Evolutionary conservation across 2,888 invertebrate species (phyloP).

Genomic region (Tridacna gigas): DNA sequence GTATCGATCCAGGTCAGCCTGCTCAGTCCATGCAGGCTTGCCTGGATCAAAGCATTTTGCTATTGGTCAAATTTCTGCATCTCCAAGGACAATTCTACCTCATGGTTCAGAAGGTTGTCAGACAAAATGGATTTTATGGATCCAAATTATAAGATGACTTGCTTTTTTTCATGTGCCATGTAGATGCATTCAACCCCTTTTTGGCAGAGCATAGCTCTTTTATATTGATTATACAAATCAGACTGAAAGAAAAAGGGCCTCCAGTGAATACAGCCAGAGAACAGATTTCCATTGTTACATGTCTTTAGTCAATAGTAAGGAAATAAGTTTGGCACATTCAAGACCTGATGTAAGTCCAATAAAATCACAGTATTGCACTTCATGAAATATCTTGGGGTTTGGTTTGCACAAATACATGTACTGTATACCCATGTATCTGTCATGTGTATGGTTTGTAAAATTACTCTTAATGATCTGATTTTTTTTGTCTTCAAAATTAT

Average conservation of each 20-base stretch:
- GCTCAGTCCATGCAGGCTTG: no score
- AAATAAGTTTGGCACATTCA: slow-evolving; percentile 3
- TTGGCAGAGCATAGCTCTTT: no score
- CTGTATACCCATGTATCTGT: background rate
- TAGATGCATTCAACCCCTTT: no score
- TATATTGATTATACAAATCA: background rate
- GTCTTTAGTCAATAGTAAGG: slow-evolving; percentile 14
- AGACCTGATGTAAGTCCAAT: slow-evolving; percentile 6
- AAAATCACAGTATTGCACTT: background rate
- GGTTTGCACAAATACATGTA: background rate
- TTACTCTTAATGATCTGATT: background rate
- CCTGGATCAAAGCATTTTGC: no score
- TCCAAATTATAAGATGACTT: no score
- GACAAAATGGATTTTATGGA: no score
- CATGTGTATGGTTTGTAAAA: background rate
- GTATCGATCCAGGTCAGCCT: no score
- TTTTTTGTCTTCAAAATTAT: no score
- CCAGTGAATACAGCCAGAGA: slow-evolving; percentile 10
- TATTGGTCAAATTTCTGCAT: no score
- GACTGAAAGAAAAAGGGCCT: background rate
- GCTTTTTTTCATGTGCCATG: no score
- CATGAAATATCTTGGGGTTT: background rate
- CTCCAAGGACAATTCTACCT: no score
- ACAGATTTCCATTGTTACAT: slow-evolving; percentile 18
- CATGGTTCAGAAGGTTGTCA: no score